Evolutionary conservation across 2,797 vertebrate species (phyloP), one percentile per base, ranked within the genome.

Genomic region (Lacerta agilis): DNA sequence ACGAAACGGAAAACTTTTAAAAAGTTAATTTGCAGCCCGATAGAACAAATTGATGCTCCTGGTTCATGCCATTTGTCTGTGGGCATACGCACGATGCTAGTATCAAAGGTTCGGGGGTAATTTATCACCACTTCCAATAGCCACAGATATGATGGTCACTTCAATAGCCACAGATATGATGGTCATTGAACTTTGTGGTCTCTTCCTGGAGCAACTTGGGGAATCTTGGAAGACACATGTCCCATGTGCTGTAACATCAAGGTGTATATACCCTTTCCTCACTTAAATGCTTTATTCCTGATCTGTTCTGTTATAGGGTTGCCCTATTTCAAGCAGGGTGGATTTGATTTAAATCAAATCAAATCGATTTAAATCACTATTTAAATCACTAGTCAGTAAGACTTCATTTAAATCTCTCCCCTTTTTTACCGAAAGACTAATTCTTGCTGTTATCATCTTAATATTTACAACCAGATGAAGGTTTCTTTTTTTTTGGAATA

Each of bases 11-110:
- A 69, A 67, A 41, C 27, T 18, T 79, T 25, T 41, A 55, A 41
- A 83, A 82, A 66, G 90, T 89, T 91, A 94, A 93, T 91, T 72
- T 94, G 92, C 88, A 86, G 93, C 94, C 94, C 92, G 76, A 77
- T 85, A 87, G 88, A 95, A 93, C 85, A 93, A 92, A 87, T 33
- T 93, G 89, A 93, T 87, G 82, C 82, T 90, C 90, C 75, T 18
- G 86, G 69, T 84, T 93, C 91, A 93, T 86, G 83, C 0, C 0
- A 38, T 87, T 91, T 84, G 78, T 87, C 90, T 90, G 82, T 49
- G 61, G 43, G n/a, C 27, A 78, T 7, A 71, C 7, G n/a, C 38
- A 38, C 17, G 15, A 72, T 49, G 61, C 9, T 67, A 73, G 23
- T 38, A 27, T 78, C 49, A 27, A 64, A 79, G 29, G 82, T 80